Conservation (phyloP, 2,888 invertebrate species). For the Argyra leucocephala region DNA sequence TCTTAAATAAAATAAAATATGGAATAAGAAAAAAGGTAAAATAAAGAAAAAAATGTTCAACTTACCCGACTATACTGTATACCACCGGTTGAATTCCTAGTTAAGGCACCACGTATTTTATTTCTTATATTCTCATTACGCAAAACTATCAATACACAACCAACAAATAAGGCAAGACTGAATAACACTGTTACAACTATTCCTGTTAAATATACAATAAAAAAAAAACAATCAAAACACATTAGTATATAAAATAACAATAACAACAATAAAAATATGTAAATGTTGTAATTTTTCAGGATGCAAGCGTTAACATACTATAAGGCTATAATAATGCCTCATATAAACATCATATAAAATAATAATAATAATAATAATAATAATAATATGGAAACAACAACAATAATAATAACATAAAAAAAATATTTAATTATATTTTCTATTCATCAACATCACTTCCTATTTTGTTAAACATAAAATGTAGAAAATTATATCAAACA, state of each 20-base stretch:
- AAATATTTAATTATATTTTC: background rate
- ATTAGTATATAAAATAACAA: background rate
- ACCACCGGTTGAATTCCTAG: conserved; percentile 2
- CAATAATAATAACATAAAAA: background rate
- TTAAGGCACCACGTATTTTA: background rate
- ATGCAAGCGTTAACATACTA: background rate
- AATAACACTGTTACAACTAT: background rate
- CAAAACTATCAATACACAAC: background rate
- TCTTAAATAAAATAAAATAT: too few species aligned
- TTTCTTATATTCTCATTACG: background rate
- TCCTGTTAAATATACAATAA: background rate
- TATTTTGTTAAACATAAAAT: background rate
- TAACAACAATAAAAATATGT: background rate
- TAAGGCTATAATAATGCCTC: background rate
- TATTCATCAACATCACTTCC: background rate
- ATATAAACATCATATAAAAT: too few species aligned
- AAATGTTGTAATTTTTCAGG: background rate
- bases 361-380: too few species aligned
- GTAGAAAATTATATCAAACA: too few species aligned
- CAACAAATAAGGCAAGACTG: background rate
- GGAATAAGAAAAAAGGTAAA: too few species aligned
- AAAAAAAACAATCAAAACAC: too few species aligned
- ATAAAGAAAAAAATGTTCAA: background rate
- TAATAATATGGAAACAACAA: background rate
- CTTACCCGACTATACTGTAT: conserved; percentile 9